A percentile compares a stretch with the other conserved stretches of the same genome.
Evolutionary conservation across 2,113 vertebrate species (phyloP).

Genomic region (Ceyx cyanopectus): DNA sequence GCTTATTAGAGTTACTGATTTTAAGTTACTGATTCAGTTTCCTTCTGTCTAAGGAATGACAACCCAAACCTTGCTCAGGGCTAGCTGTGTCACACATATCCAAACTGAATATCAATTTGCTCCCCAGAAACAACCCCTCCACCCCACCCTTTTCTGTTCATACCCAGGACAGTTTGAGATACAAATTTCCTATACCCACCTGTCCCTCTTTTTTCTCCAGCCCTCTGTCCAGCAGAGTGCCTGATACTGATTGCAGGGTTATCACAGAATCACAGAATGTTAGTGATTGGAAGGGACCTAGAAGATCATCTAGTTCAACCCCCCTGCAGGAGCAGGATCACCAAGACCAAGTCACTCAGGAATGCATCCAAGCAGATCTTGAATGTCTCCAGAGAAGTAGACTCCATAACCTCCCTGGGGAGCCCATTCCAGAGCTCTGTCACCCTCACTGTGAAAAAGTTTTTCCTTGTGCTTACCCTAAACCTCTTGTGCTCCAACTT

Average conservation of each 20-base stretch:
- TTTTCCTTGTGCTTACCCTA: too few relatives aligned
- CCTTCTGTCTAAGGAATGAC: not conserved
- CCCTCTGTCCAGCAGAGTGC: rapidly evolving
- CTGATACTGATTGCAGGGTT: not conserved
- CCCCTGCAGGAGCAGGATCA: too few relatives aligned
- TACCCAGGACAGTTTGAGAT: not conserved
- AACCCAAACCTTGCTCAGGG: not conserved
- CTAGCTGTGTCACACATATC: not conserved
- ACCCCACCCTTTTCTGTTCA: not conserved
- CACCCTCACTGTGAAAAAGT: too few relatives aligned
- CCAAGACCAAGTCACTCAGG: too few relatives aligned
- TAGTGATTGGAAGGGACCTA: too few relatives aligned
- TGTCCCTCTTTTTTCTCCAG: not conserved
- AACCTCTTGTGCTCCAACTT: too few relatives aligned
- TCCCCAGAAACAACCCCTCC: not conserved
- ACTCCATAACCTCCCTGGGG: too few relatives aligned
- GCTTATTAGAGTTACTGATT: not conserved
- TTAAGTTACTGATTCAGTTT: not conserved
- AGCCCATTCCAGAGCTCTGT: too few relatives aligned
- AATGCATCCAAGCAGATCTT: too few relatives aligned
- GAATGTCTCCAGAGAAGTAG: too few relatives aligned
- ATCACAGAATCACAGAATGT: too few relatives aligned
- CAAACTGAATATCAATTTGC: not conserved
- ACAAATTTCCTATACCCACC: not conserved
- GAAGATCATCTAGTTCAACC: too few relatives aligned